Percentiles rank a stretch among this genome's conserved stretches.
Evolutionary conservation across 2,113 vertebrate species (phyloP).

Genomic region (Tursiops truncatus): DNA sequence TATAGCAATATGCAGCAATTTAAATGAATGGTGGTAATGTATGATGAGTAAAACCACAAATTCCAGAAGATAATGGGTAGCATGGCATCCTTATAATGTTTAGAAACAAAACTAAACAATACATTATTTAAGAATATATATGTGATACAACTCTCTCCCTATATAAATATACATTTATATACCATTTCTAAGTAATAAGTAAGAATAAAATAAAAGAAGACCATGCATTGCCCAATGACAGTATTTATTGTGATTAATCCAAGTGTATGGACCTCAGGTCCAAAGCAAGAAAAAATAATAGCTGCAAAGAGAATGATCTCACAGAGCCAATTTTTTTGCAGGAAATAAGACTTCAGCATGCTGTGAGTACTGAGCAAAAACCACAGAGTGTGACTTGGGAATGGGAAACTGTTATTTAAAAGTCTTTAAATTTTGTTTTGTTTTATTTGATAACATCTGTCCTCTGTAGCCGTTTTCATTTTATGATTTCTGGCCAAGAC

Average conservation of each 20-base stretch:
- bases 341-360: neutral
- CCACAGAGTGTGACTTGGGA: constrained; percentile 16
- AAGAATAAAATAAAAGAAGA: constrained; percentile 2
- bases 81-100: neutral
- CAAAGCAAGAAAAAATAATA: neutral
- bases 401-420: constrained; percentile 61
- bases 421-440: constrained; percentile 32
- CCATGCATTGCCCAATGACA: neutral
- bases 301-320: neutral
- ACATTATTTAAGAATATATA: neutral
- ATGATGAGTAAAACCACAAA: neutral
- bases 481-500: constrained; percentile 50
- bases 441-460: constrained; percentile 59
- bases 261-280: neutral
- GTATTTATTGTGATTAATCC: neutral
- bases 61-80: neutral
- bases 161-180: neutral
- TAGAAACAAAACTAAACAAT: neutral
- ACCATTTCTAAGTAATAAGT: constrained; percentile 31
- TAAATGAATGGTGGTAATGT: neutral
- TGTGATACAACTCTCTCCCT: neutral
- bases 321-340: neutral
- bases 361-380: neutral
- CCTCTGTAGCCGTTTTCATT: constrained; percentile 62
- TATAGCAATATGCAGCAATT: neutral